Conservation (phyloP, 2,113 vertebrate genomes). For the Podilymbus podiceps region DNA sequence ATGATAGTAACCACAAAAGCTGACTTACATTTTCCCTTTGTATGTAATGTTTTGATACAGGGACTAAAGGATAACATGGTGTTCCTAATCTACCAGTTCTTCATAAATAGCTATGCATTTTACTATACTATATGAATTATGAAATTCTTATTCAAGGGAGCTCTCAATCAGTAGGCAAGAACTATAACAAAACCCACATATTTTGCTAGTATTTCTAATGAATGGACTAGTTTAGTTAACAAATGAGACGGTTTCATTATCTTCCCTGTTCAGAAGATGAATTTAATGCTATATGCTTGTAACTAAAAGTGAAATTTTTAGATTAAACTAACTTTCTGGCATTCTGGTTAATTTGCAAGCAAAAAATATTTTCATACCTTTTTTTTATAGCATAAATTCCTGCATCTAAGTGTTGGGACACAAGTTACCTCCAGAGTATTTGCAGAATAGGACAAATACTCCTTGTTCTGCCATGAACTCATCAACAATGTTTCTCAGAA, state of each 20-base stretch:
- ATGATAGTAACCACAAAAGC: neutral
- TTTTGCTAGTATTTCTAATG: neutral
- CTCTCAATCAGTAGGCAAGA: neutral
- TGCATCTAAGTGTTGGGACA: constrained; percentile 31
- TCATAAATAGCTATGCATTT: neutral
- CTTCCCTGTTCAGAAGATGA: neutral
- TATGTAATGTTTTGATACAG: neutral
- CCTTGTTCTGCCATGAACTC: constrained; percentile 55
- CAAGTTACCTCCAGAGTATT: constrained; percentile 50
- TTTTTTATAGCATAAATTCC: constrained; percentile 22
- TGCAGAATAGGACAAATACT: constrained; percentile 11
- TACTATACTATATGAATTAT: neutral
- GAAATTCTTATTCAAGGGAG: constrained; percentile 5
- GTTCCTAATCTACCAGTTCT: neutral
- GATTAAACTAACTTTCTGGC: constrained; percentile 50
- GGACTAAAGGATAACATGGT: neutral
- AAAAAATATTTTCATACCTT: constrained; percentile 15
- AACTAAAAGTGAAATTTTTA: constrained; percentile 28
- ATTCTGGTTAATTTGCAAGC: constrained; percentile 38
- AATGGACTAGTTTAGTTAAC: neutral
- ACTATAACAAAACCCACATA: neutral
- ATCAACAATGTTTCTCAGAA: constrained; percentile 48
- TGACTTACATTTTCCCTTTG: neutral
- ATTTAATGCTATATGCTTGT: constrained; percentile 25
- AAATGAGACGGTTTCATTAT: constrained; percentile 31